Evolutionary conservation across 2,888 invertebrate genomes (phyloP), one percentile per base, ranked within the genome.

Genomic region (Erebia aethiops): DNA sequence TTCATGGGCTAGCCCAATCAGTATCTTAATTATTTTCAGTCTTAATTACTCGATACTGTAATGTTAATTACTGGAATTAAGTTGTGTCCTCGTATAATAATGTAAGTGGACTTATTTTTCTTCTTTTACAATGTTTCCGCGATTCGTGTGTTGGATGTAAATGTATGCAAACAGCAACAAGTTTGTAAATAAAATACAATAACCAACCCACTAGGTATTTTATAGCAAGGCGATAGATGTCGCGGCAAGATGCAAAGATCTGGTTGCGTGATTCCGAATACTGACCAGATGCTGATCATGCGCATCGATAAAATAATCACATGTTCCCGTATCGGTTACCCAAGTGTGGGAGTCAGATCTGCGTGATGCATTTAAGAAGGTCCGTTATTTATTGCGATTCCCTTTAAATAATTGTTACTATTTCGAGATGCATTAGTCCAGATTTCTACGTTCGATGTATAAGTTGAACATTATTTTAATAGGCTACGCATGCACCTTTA

Each of bases 271-370:
- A 75, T 82, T 84, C 86, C 85, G 86, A 84, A 83, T 87, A 85
- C 86, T 87, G 87, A 88, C 81, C 81, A 67, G 78, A 79, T 81
- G 80, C 80, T 80, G 90, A 91, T 91, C 87, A 87, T 87, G 87
- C 82, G 84, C 87, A 85, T 82, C 85, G 91, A 91, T 92, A 91
- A 85, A 84, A 83, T 84, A 86, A 89, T 90, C 87, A 86, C 84
- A 18, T 71, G 72, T 72, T 84, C 82, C 80, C 81, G 82, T 89
- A 89, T 91, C 87, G 78, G 82, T 89, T 88, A 87, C 89, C 84
- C 81, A 77, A 86, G 85, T 85, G 86, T 88, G 87, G 84, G 87
- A 87, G 76, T 74, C 67, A 18, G 60, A 49, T 51, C 67, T 69
- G 67, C 69, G 71, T 74, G 70, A 69, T 58, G 67, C 70, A 54